phyloP scores from a whole-genome alignment of 2,113 vertebrate genomes.

The cattle (Bos taurus) region ARS-UCD2.0 NC_037357.1:60081001-60081500 shows the following conservation, averaged over 20 bases:
- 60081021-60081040: background rate
- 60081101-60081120: background rate
- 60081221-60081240: too few species aligned
- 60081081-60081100: background rate
- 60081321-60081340: too few species aligned
- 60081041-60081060: background rate
- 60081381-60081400: too few species aligned
- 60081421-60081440: too few species aligned
- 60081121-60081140: background rate
- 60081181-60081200: background rate
- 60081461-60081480: too few species aligned
- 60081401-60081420: too few species aligned
- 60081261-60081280: too few species aligned
- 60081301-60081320: too few species aligned
- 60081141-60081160: background rate
- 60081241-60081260: fast-evolving
- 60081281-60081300: too few species aligned
- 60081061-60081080: background rate
- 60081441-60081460: too few species aligned
- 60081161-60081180: background rate
- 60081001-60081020: background rate
- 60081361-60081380: fast-evolving
- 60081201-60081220: too few species aligned
- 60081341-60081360: too few species aligned
- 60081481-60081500: background rate